Percentiles rank a stretch among this genome's conserved stretches.
These are phyloP conservation scores for Arrhopalites spinosus DNA, from an alignment of 2,888 invertebrate genomes.

Conservation along the genomic window DNA sequence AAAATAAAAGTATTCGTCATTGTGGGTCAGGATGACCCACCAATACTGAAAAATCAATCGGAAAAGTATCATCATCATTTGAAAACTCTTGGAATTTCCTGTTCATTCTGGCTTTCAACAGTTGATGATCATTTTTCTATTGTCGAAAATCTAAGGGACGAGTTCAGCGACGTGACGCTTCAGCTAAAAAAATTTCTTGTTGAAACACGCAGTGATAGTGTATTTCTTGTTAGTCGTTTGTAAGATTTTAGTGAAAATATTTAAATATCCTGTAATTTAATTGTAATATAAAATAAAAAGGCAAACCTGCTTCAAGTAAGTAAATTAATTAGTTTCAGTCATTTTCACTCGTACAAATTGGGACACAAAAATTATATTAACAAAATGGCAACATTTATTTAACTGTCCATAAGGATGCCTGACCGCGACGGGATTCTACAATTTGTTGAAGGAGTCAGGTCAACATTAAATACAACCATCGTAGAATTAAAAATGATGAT, in stretches of 20 bases:
- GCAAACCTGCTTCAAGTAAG: background rate
- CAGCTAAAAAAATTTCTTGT: slow-evolving; percentile 12
- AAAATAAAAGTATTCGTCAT: slow-evolving; percentile 5
- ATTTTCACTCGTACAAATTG: too few species aligned
- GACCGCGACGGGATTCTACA: too few species aligned
- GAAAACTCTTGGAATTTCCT: background rate
- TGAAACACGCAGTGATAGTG: background rate
- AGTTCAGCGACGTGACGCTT: background rate
- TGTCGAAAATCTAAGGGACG: slow-evolving; percentile 25
- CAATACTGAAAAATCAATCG: slow-evolving; percentile 4
- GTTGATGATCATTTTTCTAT: slow-evolving; percentile 34
- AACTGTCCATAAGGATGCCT: too few species aligned
- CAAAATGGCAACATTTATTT: too few species aligned
- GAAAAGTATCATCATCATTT: slow-evolving; percentile 23
- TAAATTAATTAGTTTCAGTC: too few species aligned
- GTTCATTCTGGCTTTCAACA: slow-evolving; percentile 12
- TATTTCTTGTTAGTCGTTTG: background rate
- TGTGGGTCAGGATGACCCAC: slow-evolving; percentile 23
- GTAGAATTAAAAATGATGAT: background rate
- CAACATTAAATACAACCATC: background rate
- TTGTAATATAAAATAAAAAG: background rate
- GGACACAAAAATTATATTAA: too few species aligned
- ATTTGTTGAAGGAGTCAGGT: background rate
- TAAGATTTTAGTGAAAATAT: background rate
- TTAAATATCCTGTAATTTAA: background rate